Conservation (phyloP, 2,888 invertebrate genomes). For the Pheosia tremula region DNA sequence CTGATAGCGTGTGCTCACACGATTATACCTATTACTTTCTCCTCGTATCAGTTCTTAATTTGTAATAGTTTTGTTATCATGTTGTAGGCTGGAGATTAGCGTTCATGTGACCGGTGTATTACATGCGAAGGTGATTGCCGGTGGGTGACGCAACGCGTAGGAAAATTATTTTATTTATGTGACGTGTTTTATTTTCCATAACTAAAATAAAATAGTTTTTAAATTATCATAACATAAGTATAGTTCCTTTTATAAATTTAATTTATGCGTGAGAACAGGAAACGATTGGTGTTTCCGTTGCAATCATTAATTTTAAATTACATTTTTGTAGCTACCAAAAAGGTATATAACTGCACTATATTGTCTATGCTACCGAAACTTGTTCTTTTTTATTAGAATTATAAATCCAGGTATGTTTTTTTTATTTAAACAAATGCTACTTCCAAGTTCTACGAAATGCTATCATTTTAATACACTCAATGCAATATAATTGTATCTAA, state of each 20-base stretch:
- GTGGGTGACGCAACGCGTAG: not conserved
- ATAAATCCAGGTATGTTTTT: no score
- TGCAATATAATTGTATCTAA: constrained; percentile 46
- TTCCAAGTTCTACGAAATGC: not conserved
- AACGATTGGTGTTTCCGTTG: not conserved
- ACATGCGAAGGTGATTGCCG: constrained; percentile 1
- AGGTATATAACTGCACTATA: not conserved
- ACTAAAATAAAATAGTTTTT: not conserved
- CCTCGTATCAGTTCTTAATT: constrained; percentile 47
- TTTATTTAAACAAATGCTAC: not conserved
- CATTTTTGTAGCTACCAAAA: not conserved
- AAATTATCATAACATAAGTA: not conserved
- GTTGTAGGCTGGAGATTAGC: constrained; percentile 22
- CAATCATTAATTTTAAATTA: not conserved
- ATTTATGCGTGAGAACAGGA: not conserved
- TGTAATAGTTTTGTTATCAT: constrained; percentile 51
- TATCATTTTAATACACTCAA: constrained; percentile 20
- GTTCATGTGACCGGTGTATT: constrained; percentile 11
- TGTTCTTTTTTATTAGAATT: not conserved
- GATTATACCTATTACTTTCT: constrained; percentile 48
- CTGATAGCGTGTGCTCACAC: not conserved
- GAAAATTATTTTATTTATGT: not conserved
- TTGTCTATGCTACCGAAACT: not conserved
- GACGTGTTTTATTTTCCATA: not conserved
- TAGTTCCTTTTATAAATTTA: not conserved